Base-by-base conservation (phyloP, 2,797 vertebrate genomes). In the Dromococcyx pavoninus region DNA sequence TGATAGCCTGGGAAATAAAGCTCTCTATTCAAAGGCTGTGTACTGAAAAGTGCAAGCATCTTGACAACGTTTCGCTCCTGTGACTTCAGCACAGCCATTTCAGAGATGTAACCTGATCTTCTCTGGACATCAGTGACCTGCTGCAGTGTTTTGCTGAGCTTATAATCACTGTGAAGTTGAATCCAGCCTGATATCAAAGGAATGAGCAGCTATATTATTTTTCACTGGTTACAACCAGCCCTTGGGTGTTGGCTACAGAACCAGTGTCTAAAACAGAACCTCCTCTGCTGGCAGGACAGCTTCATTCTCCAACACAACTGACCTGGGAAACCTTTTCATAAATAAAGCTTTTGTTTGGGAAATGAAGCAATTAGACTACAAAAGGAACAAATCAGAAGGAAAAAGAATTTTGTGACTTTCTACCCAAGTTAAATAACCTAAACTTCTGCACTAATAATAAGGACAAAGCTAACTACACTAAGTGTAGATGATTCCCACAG, bases 301-400 rank as follows among this genome's bases (percentile, higher is more conserved):
- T 61, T 46, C 21, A 6, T 37, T 66, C 25, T 21, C 8, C 2
- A 3, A 2, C 1, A 17, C 17, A 37, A 35, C 6, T 0, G 9
- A 33, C 56, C 48, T 27, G 27, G 21, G 30, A 72, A 71, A 13
- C 17, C 19, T 58, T 57, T 51, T 51, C 28, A 30, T 67, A 66
- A 61, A 7, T 73, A 24, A 8, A 43, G 5, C 14, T 7, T 9
- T 48, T 25, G 30, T n/a, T 37, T 12, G 12, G 7, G 7, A 81
- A 66, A 14, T 28, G 8, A 53, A 14, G 15, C 75, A 53, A 71
- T 5, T 43, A 4, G 9, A 44, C 21, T 18, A 39, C 15, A 44
- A 79, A 64, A 51, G 8, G 3, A 65, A 67, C 10, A 3, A 86
- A 43, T 24, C 54, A 50, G 57, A 54, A 2, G 7, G 1, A 13